Conservation (phyloP, 37 sponge, comb jelly and placozoan genomes). For the Cliona cf. orientalis region DNA sequence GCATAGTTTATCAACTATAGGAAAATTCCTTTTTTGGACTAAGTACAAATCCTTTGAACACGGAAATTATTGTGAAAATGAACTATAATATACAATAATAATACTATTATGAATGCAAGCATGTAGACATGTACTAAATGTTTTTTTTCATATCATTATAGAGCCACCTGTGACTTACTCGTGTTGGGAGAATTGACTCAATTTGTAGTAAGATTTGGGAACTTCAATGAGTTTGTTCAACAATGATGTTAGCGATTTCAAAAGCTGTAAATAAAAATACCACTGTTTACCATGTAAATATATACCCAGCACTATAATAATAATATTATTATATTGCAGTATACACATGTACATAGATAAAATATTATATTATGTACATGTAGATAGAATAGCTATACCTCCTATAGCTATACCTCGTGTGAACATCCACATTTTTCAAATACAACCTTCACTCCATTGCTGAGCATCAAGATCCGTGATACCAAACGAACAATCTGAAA, state of each 20-base stretch:
- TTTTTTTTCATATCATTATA: no score
- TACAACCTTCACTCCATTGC: slow-evolving; percentile 1
- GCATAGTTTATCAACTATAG: not conserved
- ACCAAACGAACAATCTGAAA: slow-evolving; percentile 30
- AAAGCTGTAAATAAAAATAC: slow-evolving; percentile 10
- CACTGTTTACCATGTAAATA: no score
- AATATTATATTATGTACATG: not conserved
- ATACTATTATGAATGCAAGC: not conserved
- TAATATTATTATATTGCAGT: not conserved
- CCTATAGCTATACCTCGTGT: slow-evolving; percentile 32
- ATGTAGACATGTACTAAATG: not conserved
- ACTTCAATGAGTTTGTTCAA: slow-evolving; percentile 24
- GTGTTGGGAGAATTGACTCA: slow-evolving; percentile 13
- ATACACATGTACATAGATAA: not conserved
- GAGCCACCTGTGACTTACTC: slow-evolving; percentile 8
- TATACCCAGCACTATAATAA: no score
- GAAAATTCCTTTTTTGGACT: not conserved
- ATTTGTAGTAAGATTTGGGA: not conserved
- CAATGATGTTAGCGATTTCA: slow-evolving; percentile 20
- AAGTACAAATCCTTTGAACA: slow-evolving; percentile 1
- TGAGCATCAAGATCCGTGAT: not conserved
- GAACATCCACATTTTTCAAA: slow-evolving; percentile 30
- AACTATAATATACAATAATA: slow-evolving; percentile 14
- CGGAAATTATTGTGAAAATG: not conserved
- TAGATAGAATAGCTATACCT: no score